A percentile compares a stretch with the other conserved stretches of the same genome.
Conservation (phyloP, 2,888 invertebrate genomes). For the Noctua janthe region DNA sequence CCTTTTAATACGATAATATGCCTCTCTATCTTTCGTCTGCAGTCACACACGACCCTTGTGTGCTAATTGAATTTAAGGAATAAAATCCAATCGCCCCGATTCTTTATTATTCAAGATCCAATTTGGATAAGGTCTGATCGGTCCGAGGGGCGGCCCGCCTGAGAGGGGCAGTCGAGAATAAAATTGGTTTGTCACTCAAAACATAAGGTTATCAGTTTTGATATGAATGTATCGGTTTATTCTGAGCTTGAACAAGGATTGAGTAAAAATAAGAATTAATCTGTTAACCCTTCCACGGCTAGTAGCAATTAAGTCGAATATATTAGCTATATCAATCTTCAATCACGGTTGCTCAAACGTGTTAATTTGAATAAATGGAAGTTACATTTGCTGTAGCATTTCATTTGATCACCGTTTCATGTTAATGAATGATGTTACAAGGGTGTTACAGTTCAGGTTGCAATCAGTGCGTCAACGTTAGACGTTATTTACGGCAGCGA, state of each 20-base stretch:
- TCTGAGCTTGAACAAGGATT: conserved; percentile 33
- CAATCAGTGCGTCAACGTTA: conserved; percentile 49
- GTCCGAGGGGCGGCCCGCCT: conserved; percentile 81
- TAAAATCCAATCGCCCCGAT: conserved; percentile 91
- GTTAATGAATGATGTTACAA: conserved; percentile 37
- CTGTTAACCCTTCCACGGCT: conserved; percentile 11
- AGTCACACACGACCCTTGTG: conserved; percentile 90
- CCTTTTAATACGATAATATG: conserved; percentile 89
- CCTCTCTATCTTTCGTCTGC: conserved; percentile 90
- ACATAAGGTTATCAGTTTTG: conserved; percentile 86
- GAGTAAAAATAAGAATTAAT: conserved; percentile 29
- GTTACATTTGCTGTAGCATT: conserved; percentile 21
- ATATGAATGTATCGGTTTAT: conserved; percentile 67
- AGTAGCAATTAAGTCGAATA: conserved; percentile 10
- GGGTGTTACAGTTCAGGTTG: conserved; percentile 26
- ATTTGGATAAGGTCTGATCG: conserved; percentile 91
- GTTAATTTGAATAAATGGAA: conserved; percentile 16
- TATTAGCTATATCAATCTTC: conserved; percentile 19
- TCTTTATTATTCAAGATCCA: conserved; percentile 91
- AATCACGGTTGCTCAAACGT: conserved; percentile 6
- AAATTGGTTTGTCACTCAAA: conserved; percentile 91
- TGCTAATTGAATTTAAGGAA: conserved; percentile 91
- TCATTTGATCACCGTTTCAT: conserved; percentile 18
- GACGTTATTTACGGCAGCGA: conserved; percentile 41
- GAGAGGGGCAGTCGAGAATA: conserved; percentile 88